Evolutionary conservation across 2,113 vertebrate species (phyloP).

Genomic region (Hippocampus mohnikei): DNA sequence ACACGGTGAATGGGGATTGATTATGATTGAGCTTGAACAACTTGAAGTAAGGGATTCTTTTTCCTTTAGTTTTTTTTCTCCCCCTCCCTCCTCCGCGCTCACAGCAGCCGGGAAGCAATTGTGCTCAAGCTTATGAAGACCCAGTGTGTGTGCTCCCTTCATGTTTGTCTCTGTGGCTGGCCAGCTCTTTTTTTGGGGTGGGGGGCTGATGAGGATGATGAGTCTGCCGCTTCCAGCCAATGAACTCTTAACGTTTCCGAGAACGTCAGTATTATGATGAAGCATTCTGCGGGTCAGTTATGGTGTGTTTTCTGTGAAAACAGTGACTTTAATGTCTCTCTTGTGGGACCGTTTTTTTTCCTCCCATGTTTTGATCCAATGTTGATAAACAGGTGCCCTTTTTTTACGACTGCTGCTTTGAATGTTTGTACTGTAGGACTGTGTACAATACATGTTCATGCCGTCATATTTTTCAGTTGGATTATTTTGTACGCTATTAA

Average conservation of each 20-base stretch:
- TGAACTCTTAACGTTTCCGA: background rate
- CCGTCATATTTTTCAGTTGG: conserved; percentile 47
- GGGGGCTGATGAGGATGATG: too few species aligned
- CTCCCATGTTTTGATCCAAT: conserved; percentile 51
- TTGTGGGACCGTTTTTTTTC: conserved; percentile 71
- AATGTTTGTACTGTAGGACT: conserved; percentile 51
- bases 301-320: conserved; percentile 80
- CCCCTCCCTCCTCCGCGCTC: too few species aligned
- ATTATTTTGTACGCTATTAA: conserved; percentile 60
- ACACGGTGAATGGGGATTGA: background rate
- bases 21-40: conserved; percentile 9
- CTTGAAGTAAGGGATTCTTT: background rate
- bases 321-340: conserved; percentile 65
- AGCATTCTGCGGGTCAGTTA: conserved; percentile 42
- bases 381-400: conserved; percentile 26
- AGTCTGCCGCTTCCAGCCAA: background rate
- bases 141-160: background rate
- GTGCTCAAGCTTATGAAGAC: background rate
- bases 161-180: background rate
- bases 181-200: background rate
- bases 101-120: background rate
- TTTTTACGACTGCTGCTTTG: conserved; percentile 38
- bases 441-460: conserved; percentile 46
- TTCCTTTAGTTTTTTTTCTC: too few species aligned
- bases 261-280: conserved; percentile 46